Evolutionary conservation across 2,888 invertebrate genomes (phyloP).

Genomic region (Griposia aprilina): DNA sequence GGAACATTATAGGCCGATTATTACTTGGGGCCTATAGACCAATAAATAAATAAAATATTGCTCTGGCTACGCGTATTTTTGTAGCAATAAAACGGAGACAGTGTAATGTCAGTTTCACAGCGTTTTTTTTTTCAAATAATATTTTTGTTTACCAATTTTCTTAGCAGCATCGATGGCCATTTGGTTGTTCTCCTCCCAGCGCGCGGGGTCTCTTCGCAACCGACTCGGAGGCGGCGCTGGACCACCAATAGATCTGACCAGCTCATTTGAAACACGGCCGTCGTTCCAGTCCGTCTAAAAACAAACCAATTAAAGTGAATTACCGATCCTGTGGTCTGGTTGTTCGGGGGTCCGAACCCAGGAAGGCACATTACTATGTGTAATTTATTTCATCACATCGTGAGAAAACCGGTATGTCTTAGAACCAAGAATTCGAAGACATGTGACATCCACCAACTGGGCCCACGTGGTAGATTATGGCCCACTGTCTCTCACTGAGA

Average conservation of each 20-base stretch:
- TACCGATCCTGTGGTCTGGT: too few relatives aligned
- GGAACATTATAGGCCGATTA: neutral
- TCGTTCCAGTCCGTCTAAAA: conserved; percentile 98
- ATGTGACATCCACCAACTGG: too few relatives aligned
- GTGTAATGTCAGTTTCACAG: neutral
- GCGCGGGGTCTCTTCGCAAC: conserved; percentile 93
- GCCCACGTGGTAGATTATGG: too few relatives aligned
- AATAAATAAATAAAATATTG: neutral
- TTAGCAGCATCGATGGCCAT: conserved; percentile 94
- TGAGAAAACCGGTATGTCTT: too few relatives aligned
- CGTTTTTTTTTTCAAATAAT: neutral
- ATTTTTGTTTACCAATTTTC: conserved; percentile 88
- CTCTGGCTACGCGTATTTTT: neutral
- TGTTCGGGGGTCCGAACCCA: too few relatives aligned
- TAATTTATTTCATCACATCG: too few relatives aligned
- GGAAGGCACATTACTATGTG: too few relatives aligned
- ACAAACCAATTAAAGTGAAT: neutral
- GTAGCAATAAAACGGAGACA: neutral
- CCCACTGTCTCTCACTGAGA: too few relatives aligned
- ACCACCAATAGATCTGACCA: conserved; percentile 97
- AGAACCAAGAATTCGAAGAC: too few relatives aligned
- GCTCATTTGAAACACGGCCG: conserved; percentile 96
- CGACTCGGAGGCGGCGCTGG: conserved; percentile 95
- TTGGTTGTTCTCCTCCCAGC: conserved; percentile 95
- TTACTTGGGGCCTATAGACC: too few relatives aligned